These are phyloP conservation scores for Pseudomyrmex pallidus DNA, from an alignment of 1,140 invertebrate species.

Conservation along the genomic window DNA sequence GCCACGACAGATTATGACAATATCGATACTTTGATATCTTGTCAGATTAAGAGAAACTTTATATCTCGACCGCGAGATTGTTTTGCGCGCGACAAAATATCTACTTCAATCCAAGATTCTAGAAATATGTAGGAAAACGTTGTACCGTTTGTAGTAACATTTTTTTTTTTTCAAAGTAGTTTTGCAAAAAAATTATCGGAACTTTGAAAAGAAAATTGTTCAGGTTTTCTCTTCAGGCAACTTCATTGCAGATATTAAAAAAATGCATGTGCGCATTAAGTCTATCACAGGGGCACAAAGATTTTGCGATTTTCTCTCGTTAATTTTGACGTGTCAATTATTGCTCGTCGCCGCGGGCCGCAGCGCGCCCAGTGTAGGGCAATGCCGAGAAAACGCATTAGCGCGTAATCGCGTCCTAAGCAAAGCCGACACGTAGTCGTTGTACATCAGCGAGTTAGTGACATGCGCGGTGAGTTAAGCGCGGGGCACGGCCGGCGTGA, in stretches of 20 bases:
- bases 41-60: not conserved
- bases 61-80: not conserved
- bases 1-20: not conserved
- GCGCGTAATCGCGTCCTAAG: constrained; percentile 56
- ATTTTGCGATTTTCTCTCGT: constrained; percentile 24
- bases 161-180: not conserved
- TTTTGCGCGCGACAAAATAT: no score
- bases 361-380: constrained; percentile 12
- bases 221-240: not conserved
- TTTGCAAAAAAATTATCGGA: not conserved
- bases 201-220: not conserved
- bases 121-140: no score
- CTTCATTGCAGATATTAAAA: not conserved
- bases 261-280: not conserved
- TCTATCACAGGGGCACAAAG: not conserved
- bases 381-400: constrained; percentile 46
- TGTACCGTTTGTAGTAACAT: no score
- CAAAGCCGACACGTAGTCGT: constrained; percentile 47
- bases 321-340: constrained; percentile 53
- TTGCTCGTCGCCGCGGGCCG: constrained; percentile 34
- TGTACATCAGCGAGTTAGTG: constrained; percentile 45
- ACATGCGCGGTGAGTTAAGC: constrained; percentile 45
- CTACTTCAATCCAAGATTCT: no score
- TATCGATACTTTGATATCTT: not conserved
- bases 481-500: constrained; percentile 28